These are phyloP conservation scores for Zaprionus inermis DNA, from an alignment of 1,140 invertebrate genomes.

Conservation along the genomic window DNA sequence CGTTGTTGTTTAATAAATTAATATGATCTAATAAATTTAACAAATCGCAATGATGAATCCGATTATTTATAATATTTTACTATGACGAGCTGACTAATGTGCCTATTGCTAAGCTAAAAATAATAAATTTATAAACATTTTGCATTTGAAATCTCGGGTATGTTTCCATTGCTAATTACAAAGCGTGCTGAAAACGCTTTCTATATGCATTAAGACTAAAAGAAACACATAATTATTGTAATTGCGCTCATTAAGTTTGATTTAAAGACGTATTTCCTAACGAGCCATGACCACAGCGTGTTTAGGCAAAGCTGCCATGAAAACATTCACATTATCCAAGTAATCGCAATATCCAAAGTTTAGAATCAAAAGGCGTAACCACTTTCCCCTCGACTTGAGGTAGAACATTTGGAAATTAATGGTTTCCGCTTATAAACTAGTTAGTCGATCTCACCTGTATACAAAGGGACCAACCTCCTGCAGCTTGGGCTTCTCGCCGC, in stretches of 20 bases:
- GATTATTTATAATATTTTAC: conserved; percentile 3
- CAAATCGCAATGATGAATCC: conserved; percentile 9
- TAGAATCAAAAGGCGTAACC: conserved; percentile 61
- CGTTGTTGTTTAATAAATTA: conserved; percentile 16
- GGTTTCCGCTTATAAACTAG: not conserved
- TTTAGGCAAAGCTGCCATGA: conserved; percentile 51
- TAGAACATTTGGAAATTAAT: not conserved
- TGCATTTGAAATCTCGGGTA: not conserved
- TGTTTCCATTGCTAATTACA: conserved; percentile 2
- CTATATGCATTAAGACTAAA: conserved; percentile 21
- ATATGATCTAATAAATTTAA: conserved; percentile 23
- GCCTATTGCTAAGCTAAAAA: not conserved
- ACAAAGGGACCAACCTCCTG: conserved; percentile 94
- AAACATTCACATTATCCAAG: conserved; percentile 44
- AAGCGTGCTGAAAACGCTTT: conserved; percentile 21
- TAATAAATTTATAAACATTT: not conserved
- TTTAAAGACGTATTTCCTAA: conserved; percentile 50
- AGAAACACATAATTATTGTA: conserved; percentile 57
- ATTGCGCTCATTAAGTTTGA: conserved; percentile 62
- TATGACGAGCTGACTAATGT: not conserved
- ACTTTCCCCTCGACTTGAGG: conserved; percentile 31
- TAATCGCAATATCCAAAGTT: conserved; percentile 16
- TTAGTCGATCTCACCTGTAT: conserved; percentile 88
- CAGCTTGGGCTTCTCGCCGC: conserved; percentile 92
- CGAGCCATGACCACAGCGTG: conserved; percentile 61